Evolutionary conservation across 2,888 invertebrate genomes (phyloP).

Genomic region (Eilema griseolum): DNA sequence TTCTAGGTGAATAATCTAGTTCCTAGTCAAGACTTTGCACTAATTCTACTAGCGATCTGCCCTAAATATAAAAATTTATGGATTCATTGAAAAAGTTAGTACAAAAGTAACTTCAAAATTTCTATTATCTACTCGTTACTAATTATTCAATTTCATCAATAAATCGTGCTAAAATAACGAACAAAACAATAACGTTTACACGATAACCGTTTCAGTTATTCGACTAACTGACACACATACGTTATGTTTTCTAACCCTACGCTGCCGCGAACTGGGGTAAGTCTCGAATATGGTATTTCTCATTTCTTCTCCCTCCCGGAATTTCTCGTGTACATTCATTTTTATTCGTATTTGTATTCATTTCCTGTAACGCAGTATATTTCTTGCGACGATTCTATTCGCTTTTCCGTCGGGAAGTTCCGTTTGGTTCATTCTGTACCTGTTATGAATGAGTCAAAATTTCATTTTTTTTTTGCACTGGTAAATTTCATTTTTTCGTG

Average conservation of each 20-base stretch:
- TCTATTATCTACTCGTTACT: neutral
- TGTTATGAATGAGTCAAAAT: constrained; percentile 24
- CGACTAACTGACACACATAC: constrained; percentile 4
- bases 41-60: no score
- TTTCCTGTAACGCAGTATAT: constrained; percentile 78
- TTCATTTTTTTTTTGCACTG: constrained; percentile 7
- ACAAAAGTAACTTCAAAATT: no score
- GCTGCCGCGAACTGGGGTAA: constrained; percentile 59
- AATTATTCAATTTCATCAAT: neutral
- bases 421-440: constrained; percentile 52
- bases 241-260: constrained; percentile 54
- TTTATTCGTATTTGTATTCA: constrained; percentile 85
- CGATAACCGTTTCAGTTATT: neutral
- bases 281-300: constrained; percentile 79
- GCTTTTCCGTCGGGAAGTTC: constrained; percentile 48
- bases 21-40: no score
- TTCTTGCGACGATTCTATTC: constrained; percentile 77
- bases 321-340: constrained; percentile 78
- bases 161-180: neutral
- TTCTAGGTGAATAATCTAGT: no score
- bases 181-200: neutral
- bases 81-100: no score
- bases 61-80: no score
- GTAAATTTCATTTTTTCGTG: neutral
- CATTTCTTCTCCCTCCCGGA: constrained; percentile 73